Percentiles rank a stretch among this genome's conserved stretches.
Evolutionary conservation across 2,113 vertebrate species (phyloP).

Genomic region (Callipepla squamata): DNA sequence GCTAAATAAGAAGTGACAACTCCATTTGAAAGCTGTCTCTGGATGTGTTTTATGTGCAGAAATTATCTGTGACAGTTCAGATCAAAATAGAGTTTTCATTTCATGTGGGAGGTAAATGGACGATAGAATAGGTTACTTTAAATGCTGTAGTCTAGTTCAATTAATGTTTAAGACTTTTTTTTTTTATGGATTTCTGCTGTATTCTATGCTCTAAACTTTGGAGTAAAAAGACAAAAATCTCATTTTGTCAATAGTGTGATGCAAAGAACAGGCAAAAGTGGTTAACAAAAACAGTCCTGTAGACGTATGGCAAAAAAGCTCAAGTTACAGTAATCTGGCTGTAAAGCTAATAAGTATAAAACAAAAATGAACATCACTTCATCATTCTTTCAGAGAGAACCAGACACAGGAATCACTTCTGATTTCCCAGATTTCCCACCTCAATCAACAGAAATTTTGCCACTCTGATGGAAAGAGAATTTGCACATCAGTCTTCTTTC

Average conservation of each 20-base stretch:
- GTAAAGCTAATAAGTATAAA: constrained; percentile 45
- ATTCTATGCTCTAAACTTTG: constrained; percentile 50
- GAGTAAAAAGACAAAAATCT: constrained; percentile 30
- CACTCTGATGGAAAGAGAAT: constrained; percentile 9
- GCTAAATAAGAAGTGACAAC: constrained; percentile 92
- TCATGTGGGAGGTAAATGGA: constrained; percentile 74
- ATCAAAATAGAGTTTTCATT: constrained; percentile 83
- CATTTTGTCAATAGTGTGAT: constrained; percentile 7
- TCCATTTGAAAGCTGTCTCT: constrained; percentile 83
- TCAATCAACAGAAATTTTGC: constrained; percentile 33
- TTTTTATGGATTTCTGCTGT: constrained; percentile 30
- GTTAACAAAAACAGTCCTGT: constrained; percentile 21
- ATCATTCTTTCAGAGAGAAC: constrained; percentile 42
- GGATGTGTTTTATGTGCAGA: constrained; percentile 80
- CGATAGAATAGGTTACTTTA: constrained; percentile 70
- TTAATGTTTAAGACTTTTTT: constrained; percentile 55
- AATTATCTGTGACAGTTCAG: constrained; percentile 82
- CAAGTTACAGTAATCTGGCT: constrained; percentile 42
- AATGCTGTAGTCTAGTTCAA: constrained; percentile 72
- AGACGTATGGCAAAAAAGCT: constrained; percentile 27
- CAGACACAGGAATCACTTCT: not conserved
- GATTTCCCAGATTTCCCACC: constrained; percentile 24
- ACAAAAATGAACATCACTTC: constrained; percentile 40
- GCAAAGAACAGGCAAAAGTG: constrained; percentile 27
- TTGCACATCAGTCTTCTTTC: not conserved